These are phyloP conservation scores for Psittacara wagleri DNA, from an alignment of 2,113 vertebrate species.

Conservation along the genomic window DNA sequence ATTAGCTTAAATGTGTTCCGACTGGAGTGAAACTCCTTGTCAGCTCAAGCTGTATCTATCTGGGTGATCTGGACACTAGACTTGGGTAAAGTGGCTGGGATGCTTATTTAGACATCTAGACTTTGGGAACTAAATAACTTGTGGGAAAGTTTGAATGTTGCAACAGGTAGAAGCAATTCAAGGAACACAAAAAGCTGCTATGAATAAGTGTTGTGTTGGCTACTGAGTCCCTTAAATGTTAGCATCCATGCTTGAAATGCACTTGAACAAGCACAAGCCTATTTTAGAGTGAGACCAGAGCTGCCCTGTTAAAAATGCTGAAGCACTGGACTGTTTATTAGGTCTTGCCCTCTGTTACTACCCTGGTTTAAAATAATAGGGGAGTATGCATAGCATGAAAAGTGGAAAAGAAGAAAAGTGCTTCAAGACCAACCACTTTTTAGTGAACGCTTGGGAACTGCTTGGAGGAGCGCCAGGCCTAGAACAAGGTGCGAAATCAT, in stretches of 20 bases:
- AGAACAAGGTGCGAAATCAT: conserved; percentile 55
- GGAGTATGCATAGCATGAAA: background rate
- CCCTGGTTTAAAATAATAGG: conserved; percentile 26
- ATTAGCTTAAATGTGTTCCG: background rate
- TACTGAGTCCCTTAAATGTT: background rate
- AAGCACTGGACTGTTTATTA: background rate
- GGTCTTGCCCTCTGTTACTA: background rate
- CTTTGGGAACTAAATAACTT: background rate
- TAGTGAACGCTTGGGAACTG: background rate
- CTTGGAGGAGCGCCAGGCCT: conserved; percentile 32
- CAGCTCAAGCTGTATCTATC: background rate
- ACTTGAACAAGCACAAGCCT: background rate
- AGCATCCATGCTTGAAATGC: background rate
- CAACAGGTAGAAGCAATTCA: background rate
- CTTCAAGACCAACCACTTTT: conserved; percentile 50
- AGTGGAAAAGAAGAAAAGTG: conserved; percentile 21
- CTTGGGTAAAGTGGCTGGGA: background rate
- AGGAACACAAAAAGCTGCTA: background rate
- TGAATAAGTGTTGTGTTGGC: background rate
- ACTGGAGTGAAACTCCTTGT: background rate
- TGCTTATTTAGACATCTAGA: background rate
- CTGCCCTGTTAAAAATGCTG: background rate
- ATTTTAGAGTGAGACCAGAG: background rate
- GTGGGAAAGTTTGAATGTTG: background rate
- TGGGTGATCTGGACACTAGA: background rate